Conservation (phyloP, 2,113 vertebrate genomes). For the Bucco capensis region DNA sequence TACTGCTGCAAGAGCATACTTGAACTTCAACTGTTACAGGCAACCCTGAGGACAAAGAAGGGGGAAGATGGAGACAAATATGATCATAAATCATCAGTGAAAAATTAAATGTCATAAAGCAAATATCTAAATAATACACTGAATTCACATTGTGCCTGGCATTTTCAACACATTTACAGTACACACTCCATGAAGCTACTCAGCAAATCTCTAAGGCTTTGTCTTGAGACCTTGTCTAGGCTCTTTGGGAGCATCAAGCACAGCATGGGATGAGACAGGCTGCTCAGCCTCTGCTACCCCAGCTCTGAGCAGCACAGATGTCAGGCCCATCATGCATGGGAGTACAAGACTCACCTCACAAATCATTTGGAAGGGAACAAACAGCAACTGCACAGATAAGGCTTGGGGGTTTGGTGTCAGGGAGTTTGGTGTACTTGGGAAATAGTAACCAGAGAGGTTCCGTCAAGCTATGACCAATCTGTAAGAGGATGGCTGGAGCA, state of each 20-base stretch:
- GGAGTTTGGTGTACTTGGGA: too few relatives aligned
- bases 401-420: too few relatives aligned
- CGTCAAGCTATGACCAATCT: too few relatives aligned
- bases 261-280: background rate
- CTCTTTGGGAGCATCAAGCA: background rate
- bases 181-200: background rate
- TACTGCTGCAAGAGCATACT: background rate
- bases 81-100: background rate
- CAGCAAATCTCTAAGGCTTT: background rate
- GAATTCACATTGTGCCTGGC: background rate
- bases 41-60: constrained; percentile 21
- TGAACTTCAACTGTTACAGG: background rate
- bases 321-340: accelerated
- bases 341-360: background rate
- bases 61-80: background rate
- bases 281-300: background rate
- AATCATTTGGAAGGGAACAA: background rate
- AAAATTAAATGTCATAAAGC: background rate
- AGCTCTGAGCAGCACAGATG: background rate
- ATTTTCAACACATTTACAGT: constrained; percentile 7
- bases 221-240: background rate
- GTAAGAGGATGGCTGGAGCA: too few relatives aligned
- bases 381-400: too few relatives aligned
- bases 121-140: background rate
- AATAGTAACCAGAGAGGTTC: too few relatives aligned